Evolutionary conservation across 2,113 vertebrate species (phyloP).

Genomic region (Aplodontia rufa): DNA sequence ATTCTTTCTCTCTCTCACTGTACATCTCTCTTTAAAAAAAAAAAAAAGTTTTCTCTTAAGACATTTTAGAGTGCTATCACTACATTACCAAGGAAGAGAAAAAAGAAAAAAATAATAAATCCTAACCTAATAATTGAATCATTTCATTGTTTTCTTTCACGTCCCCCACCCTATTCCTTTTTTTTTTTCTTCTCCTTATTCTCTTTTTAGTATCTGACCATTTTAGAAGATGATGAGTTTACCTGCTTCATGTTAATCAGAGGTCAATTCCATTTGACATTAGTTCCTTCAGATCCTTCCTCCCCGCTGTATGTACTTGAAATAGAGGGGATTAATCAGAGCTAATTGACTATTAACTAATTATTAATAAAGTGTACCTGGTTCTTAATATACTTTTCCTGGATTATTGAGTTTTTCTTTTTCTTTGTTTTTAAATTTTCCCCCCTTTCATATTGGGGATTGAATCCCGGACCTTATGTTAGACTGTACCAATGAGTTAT

Average conservation of each 20-base stretch:
- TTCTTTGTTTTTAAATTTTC: too few species aligned
- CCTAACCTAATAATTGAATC: background rate
- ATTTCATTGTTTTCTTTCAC: background rate
- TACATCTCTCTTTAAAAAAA: too few species aligned
- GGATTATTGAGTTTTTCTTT: background rate
- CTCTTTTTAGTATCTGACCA: background rate
- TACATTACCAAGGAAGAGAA: background rate
- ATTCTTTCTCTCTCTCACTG: too few species aligned
- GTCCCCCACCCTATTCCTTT: background rate
- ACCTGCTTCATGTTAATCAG: background rate
- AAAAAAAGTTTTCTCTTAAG: too few species aligned
- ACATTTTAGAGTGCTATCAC: too few species aligned
- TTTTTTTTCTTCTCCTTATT: too few species aligned
- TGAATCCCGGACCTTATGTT: too few species aligned
- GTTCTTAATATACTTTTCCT: background rate
- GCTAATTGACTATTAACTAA: too few species aligned
- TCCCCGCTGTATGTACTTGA: background rate
- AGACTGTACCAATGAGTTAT: too few species aligned
- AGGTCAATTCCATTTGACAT: background rate
- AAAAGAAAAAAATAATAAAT: background rate
- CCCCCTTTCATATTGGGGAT: too few species aligned
- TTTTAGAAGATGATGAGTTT: background rate
- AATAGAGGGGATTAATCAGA: background rate
- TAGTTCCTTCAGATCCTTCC: background rate
- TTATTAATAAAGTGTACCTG: background rate